These are phyloP conservation scores for Typhlichthys subterraneus DNA, from an alignment of 2,797 vertebrate genomes.

Conservation along the genomic window DNA sequence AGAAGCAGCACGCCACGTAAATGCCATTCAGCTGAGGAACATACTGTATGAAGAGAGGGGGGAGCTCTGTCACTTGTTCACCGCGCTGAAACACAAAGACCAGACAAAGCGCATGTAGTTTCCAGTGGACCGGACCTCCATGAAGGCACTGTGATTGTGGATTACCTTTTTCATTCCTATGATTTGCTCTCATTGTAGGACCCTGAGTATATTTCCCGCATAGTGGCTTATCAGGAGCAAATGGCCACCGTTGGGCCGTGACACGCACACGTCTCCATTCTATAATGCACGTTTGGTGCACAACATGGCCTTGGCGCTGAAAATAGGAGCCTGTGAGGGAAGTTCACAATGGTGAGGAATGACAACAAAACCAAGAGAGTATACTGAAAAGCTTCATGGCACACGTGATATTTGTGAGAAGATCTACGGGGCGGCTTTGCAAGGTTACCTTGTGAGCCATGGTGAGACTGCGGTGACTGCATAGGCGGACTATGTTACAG, in stretches of 20 bases:
- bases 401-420: neutral
- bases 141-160: conserved; percentile 55
- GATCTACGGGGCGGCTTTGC: conserved; percentile 17
- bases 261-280: conserved; percentile 3
- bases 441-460: conserved; percentile 19
- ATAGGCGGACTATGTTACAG: conserved; percentile 57
- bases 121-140: conserved; percentile 34
- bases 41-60: conserved; percentile 30
- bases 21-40: conserved; percentile 41
- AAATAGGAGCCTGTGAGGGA: neutral
- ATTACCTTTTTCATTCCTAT: conserved; percentile 68
- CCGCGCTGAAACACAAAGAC: conserved; percentile 46
- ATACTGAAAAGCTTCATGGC: conserved; percentile 17
- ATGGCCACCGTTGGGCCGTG: conserved; percentile 29
- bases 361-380: conserved; percentile 7
- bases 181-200: conserved; percentile 47
- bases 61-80: conserved; percentile 58
- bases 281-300: neutral
- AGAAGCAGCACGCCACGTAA: conserved; percentile 14
- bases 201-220: conserved; percentile 52
- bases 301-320: conserved; percentile 23
- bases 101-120: conserved; percentile 27
- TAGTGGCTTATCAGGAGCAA: conserved; percentile 54
- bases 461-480: conserved; percentile 4
- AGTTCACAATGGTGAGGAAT: conserved; percentile 2